Evolutionary conservation across 1,140 invertebrate species (phyloP).

Genomic region (Streblospio benedicti): DNA sequence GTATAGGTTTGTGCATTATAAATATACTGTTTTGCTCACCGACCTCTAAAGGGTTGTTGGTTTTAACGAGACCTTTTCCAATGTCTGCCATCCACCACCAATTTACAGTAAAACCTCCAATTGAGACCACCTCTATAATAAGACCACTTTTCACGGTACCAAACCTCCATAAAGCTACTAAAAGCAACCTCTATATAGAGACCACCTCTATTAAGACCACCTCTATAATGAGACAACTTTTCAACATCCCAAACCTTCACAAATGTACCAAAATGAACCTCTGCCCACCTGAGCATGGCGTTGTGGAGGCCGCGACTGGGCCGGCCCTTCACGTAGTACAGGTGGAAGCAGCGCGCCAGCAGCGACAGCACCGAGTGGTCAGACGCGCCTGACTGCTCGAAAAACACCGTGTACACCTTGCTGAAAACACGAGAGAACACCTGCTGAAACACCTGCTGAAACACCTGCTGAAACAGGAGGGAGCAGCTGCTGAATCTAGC

Average conservation of each 20-base stretch:
- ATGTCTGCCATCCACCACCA: too few species aligned
- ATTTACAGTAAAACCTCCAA: neutral
- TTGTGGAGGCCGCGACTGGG: constrained; percentile 29
- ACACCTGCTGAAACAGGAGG: constrained; percentile 5
- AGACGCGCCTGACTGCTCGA: constrained; percentile 22
- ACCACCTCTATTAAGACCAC: neutral
- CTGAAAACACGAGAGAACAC: constrained; percentile 18
- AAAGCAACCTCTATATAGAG: neutral
- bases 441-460: constrained; percentile 5
- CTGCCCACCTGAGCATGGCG: constrained; percentile 17
- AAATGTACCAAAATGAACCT: neutral
- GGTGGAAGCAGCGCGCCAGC: constrained; percentile 30
- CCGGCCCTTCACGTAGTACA: constrained; percentile 23
- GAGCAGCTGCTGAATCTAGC: neutral
- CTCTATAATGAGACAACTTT: neutral
- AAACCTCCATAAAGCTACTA: neutral
- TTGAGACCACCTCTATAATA: neutral
- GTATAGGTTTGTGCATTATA: too few species aligned
- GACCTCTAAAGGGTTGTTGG: too few species aligned
- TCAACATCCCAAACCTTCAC: neutral
- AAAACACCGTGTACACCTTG: constrained; percentile 24
- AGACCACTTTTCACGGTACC: neutral
- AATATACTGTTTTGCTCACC: too few species aligned
- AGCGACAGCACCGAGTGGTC: constrained; percentile 20
- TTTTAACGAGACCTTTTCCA: too few species aligned